Base-by-base conservation (phyloP, 2,888 invertebrate genomes). In the Morpho achilles region DNA sequence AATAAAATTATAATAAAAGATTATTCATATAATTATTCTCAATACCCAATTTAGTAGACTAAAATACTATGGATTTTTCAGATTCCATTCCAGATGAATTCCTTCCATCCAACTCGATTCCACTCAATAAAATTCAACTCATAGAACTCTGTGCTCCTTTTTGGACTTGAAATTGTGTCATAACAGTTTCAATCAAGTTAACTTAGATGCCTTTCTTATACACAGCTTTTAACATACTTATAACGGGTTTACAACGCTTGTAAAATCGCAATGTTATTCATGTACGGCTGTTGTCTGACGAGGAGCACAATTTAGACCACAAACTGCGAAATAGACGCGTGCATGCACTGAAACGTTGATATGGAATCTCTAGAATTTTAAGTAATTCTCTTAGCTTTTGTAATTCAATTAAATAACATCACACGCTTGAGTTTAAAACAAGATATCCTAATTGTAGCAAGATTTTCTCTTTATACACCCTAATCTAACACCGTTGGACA, bases 341-440 rank as follows among this genome's bases (percentile, higher is more conserved):
- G 68, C 68, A 68, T 65, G 67, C 61, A 61, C 58, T 46, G 42
- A 60, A 53, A 56, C 61, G 53, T 64, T 67, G 67, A 64, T 63
- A 54, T 61, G 61, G 63, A 63, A 63, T 63, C 63, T 63, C 63
- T 63, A 61, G 61, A 55, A 59, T 41, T 50, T 51, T 59, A 56
- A 53, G 44, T 52, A 22, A 41, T 16, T 32, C 39, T 50, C 60
- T 43, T 50, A 60, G 53, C 57, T 60, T 57, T 50, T n/a, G 16
- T 16, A 43, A 32, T 22, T 9, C 10, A 6, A 43, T 42, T 42
- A 41, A 22, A 23, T 8, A 23, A 49, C 4, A 32, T 49, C 49
- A 43, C 7, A 53, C 47, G 53, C 53, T 53, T 53, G 40, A 46
- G 53, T 53, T 45, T n/a, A 5, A 10, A 32, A 39, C 32, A n/a